Evolutionary conservation across 2,888 invertebrate species (phyloP).

Genomic region (Synanthedon tipuliformis): DNA sequence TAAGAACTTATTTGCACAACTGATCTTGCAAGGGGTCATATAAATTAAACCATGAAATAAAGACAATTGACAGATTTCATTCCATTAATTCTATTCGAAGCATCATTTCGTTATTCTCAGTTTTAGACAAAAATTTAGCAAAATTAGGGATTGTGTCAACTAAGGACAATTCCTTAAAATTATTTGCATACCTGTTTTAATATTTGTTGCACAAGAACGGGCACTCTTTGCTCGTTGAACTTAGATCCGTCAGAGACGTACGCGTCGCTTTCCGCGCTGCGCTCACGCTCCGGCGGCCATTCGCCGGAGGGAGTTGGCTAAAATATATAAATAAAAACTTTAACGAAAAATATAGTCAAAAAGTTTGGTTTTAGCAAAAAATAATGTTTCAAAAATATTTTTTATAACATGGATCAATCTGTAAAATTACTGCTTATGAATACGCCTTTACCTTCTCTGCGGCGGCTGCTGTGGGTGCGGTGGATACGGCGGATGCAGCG

Average conservation of each 20-base stretch:
- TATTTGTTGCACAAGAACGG: conserved; percentile 56
- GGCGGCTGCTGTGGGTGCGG: conserved; percentile 2
- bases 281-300: conserved; percentile 43
- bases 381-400: no score
- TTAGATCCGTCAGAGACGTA: conserved; percentile 57
- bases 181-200: conserved; percentile 41
- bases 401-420: no score
- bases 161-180: not conserved
- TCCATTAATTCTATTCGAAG: no score
- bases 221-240: conserved; percentile 60
- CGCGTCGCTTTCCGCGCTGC: conserved; percentile 58
- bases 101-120: no score
- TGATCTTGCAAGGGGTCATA: no score
- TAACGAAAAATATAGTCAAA: no score
- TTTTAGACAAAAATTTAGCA: not conserved
- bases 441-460: not conserved
- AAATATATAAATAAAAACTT: not conserved
- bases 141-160: not conserved
- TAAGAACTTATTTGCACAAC: no score
- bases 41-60: no score
- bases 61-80: no score
- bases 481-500: conserved; percentile 1
- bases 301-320: not conserved
- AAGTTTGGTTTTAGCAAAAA: no score
- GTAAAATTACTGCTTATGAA: no score